phyloP scores from a whole-genome alignment of 2,113 vertebrate genomes.

The Talpa occidentalis region DNA sequence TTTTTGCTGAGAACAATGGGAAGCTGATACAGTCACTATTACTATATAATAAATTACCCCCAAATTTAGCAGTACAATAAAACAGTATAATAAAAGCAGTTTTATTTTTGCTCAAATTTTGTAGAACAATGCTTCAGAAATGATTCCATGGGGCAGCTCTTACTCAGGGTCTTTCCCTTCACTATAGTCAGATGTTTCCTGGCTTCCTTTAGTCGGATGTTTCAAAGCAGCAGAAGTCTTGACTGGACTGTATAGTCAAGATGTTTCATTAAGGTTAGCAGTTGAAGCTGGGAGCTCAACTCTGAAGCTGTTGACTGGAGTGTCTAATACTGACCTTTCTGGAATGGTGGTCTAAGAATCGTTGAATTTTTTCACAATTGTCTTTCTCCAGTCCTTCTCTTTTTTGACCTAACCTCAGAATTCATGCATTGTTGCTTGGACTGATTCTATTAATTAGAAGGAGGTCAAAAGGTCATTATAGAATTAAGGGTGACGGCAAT shows the following conservation, averaged over 20 bases:
- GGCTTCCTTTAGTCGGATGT: too few species aligned
- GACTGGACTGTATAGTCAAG: background rate
- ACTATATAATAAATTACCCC: background rate
- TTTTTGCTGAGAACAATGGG: background rate
- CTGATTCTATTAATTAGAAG: background rate
- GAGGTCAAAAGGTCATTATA: background rate
- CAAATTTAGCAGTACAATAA: background rate
- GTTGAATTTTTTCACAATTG: background rate
- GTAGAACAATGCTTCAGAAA: background rate
- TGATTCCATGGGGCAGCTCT: background rate
- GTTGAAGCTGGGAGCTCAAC: background rate
- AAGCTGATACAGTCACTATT: background rate
- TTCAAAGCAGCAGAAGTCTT: background rate
- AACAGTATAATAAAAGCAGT: too few species aligned
- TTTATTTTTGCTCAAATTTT: constrained; percentile 10
- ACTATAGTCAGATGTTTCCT: background rate
- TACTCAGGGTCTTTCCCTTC: background rate
- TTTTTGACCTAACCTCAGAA: background rate
- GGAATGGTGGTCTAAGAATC: background rate
- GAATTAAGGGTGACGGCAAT: background rate
- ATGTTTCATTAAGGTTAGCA: background rate
- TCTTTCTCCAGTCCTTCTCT: background rate
- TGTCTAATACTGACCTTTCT: background rate
- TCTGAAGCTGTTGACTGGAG: background rate
- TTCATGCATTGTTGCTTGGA: background rate